Base-by-base conservation (phyloP, 2,113 vertebrate genomes). In the Dipodomys stephensi region DNA sequence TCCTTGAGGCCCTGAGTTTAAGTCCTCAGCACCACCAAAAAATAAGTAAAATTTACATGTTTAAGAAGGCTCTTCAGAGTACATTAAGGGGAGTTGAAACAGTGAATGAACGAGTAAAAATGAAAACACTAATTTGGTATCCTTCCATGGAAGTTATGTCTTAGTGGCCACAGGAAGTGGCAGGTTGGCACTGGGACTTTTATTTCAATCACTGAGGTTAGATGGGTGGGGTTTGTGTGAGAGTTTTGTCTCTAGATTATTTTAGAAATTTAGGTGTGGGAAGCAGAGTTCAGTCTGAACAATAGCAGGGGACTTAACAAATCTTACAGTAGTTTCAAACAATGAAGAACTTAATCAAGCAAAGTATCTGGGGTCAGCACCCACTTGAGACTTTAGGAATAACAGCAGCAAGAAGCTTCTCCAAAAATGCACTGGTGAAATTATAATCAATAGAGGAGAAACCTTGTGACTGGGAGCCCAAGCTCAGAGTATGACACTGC, bases 131-230 rank as follows among this genome's bases (percentile, higher is more conserved):
- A 39, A 22, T 71, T 94, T 71, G 13, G 39, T 77, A 3, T 25
- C 25, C 91, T 71, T 81, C 13, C 68, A 39, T n/a, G 88, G 65
- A 84, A 44, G 87, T 64, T 22, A 0, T 87, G 35, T 80, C 28
- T 93, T 87, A 22, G 87, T 85, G 64, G 46, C 83, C 74, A 73
- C 68, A 88, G 78, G 46, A 82, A 82, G n/a, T 9, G 39, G 4
- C 30, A 46, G 25, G 25, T 84, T 11, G 79, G 13, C 53, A 71
- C 39, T 79, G 10, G n/a, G 35, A 12, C 35, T 73, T 10, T 87
- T 27, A 18, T 89, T 86, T 76, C 35, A 68, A 3, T 72, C 16
- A 3, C 62, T 78, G 35, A n/a, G 22, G 32, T 82, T 18, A 69
- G 20, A 64, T 72, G 78, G 23, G 28, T 49, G 53, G 53, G 11